phyloP scores from a whole-genome alignment of 2,888 invertebrate species.

The Poecilobothrus nobilitatus region DNA sequence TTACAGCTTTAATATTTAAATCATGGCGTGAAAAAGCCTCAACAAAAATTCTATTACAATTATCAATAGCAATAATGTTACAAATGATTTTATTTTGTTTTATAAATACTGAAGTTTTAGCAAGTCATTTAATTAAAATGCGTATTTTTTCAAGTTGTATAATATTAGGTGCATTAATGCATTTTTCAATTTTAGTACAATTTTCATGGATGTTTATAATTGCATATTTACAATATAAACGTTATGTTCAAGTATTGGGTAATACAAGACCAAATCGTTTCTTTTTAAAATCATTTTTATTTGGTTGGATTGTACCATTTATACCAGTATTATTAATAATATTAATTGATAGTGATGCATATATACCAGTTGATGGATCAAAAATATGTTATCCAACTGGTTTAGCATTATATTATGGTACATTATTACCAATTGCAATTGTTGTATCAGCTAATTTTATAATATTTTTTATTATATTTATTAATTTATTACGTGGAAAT shows the following conservation, averaged over 20 bases:
- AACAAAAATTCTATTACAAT: conserved; percentile 56
- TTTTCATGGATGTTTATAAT: conserved; percentile 68
- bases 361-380: conserved; percentile 37
- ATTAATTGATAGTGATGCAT: conserved; percentile 45
- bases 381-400: conserved; percentile 52
- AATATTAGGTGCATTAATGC: conserved; percentile 53
- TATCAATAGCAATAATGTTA: conserved; percentile 54
- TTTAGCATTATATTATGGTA: conserved; percentile 44
- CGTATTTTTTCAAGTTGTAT: conserved; percentile 46
- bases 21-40: conserved; percentile 56
- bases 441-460: conserved; percentile 48
- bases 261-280: conserved; percentile 50
- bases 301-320: conserved; percentile 57
- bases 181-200: conserved; percentile 58
- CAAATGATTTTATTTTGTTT: conserved; percentile 46
- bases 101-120: conserved; percentile 33
- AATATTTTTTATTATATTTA: conserved; percentile 50
- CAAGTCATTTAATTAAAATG: conserved; percentile 32
- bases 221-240: conserved; percentile 57
- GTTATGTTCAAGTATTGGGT: conserved; percentile 59
- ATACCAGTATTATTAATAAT: conserved; percentile 49
- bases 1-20: conserved; percentile 51
- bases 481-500: conserved; percentile 46
- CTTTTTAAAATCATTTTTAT: conserved; percentile 52
- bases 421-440: conserved; percentile 49